A percentile compares a stretch with the other conserved stretches of the same genome.
Evolutionary conservation across 2,113 vertebrate genomes (phyloP).

Genomic region (Halcyon senegalensis): DNA sequence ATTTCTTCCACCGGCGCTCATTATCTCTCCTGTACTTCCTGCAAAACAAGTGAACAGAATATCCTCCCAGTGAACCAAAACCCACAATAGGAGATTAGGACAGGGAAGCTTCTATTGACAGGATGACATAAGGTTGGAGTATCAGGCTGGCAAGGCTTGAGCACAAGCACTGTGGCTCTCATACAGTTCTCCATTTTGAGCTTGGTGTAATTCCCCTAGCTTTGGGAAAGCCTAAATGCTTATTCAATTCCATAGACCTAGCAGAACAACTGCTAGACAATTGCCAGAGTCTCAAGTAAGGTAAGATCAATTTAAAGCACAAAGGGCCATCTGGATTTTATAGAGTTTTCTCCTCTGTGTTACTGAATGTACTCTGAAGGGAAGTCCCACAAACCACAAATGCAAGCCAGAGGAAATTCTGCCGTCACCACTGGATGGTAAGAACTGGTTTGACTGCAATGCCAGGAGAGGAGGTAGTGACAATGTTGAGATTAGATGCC

Average conservation of each 20-base stretch:
- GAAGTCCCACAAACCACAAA: not conserved
- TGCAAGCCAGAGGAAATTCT: not conserved
- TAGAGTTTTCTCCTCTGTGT: not conserved
- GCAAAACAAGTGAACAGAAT: slow-evolving; percentile 12
- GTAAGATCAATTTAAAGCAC: not conserved
- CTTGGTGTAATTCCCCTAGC: not conserved
- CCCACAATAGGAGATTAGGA: not conserved
- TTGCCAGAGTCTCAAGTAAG: not conserved
- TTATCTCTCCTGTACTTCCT: slow-evolving; percentile 90
- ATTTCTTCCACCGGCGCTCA: slow-evolving; percentile 84
- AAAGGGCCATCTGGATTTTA: not conserved
- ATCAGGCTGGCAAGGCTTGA: not conserved
- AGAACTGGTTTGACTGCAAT: not conserved
- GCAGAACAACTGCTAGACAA: not conserved
- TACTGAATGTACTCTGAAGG: not conserved
- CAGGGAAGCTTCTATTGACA: not conserved
- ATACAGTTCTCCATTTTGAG: not conserved
- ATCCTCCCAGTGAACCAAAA: not conserved
- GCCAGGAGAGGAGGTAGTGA: not conserved
- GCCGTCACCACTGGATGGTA: not conserved
- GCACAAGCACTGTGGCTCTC: not conserved
- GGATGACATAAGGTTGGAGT: not conserved
- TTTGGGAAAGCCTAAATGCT: not conserved
- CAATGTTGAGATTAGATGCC: not conserved
- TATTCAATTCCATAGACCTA: not conserved